These are phyloP conservation scores for Plutomurus gul DNA, from an alignment of 1,140 invertebrate species.

Conservation along the genomic window DNA sequence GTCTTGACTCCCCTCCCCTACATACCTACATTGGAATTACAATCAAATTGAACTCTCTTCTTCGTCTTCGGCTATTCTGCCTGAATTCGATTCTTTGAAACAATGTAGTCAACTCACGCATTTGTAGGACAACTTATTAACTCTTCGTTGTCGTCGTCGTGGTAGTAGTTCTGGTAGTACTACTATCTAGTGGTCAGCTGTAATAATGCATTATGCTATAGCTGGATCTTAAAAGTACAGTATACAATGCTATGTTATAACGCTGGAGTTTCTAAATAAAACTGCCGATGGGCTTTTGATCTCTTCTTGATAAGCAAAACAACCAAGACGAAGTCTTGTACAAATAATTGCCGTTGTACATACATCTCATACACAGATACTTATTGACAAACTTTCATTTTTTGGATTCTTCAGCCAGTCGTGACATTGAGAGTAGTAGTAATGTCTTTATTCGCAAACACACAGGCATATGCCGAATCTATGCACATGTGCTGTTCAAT, in stretches of 20 bases:
- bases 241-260: too few relatives aligned
- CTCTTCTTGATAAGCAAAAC: not conserved
- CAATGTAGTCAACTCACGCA: not conserved
- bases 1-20: not conserved
- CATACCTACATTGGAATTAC: not conserved
- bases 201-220: not conserved
- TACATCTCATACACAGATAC: not conserved
- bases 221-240: not conserved
- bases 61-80: not conserved
- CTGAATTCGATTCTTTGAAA: too few relatives aligned
- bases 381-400: constrained; percentile 25
- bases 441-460: constrained; percentile 10
- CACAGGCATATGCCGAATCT: not conserved
- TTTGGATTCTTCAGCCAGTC: not conserved
- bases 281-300: not conserved
- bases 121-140: constrained; percentile 22
- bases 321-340: not conserved
- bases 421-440: constrained; percentile 14
- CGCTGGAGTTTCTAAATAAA: not conserved
- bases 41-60: not conserved
- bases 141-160: too few relatives aligned
- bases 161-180: too few relatives aligned
- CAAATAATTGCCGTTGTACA: not conserved
- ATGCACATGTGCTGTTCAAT: not conserved
- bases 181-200: not conserved